Evolutionary conservation across 2,113 vertebrate genomes (phyloP).

Genomic region (Chauna torquata): DNA sequence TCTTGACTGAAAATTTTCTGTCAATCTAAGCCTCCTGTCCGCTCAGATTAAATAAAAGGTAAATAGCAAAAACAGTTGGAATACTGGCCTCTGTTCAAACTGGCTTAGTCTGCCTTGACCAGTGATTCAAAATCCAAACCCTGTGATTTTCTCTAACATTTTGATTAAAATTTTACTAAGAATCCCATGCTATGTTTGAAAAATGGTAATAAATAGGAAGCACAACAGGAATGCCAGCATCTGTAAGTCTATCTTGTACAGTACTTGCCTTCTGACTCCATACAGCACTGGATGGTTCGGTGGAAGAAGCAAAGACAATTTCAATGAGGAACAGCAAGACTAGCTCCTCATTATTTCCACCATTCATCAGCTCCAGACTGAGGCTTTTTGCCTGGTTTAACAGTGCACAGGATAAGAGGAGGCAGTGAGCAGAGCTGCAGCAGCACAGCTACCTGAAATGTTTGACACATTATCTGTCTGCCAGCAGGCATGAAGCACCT

Average conservation of each 20-base stretch:
- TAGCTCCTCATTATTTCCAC: background rate
- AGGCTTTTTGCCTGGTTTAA: background rate
- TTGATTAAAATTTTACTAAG: background rate
- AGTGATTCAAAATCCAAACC: background rate
- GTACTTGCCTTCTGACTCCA: background rate
- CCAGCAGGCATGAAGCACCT: background rate
- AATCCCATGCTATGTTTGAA: background rate
- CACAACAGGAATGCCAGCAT: background rate
- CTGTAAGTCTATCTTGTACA: rapidly evolving
- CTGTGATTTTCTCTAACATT: background rate
- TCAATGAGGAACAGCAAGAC: background rate
- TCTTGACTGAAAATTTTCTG: background rate
- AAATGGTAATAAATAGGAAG: background rate
- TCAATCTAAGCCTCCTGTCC: background rate
- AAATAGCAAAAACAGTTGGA: background rate
- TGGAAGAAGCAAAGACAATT: background rate
- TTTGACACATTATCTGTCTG: background rate
- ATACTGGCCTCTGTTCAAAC: background rate
- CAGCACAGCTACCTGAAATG: background rate
- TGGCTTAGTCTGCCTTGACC: background rate
- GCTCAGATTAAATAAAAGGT: background rate
- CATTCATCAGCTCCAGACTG: background rate
- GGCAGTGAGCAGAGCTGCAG: background rate
- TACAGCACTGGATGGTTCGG: background rate
- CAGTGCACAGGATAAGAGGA: background rate